Conservation (phyloP, 2,113 vertebrate genomes). For the Uria lomvia region DNA sequence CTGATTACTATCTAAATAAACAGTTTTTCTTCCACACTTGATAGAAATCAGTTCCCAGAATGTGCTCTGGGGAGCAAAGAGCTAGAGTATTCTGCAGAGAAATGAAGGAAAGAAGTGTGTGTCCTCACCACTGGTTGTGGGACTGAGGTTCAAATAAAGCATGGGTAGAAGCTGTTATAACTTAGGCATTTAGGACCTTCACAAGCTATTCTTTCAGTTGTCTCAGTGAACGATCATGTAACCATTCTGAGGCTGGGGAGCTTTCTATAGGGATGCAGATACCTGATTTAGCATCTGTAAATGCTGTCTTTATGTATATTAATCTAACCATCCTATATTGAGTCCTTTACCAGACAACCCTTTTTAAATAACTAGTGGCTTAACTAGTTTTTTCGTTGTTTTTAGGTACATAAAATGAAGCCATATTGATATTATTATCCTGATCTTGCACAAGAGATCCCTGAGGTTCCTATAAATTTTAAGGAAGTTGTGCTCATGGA, state of each 20-base stretch:
- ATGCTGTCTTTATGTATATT: not conserved
- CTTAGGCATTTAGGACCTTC: not conserved
- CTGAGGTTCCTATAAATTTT: not conserved
- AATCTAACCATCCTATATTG: not conserved
- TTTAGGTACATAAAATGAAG: not conserved
- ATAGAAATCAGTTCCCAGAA: not conserved
- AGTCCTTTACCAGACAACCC: not conserved
- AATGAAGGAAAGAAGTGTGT: not conserved
- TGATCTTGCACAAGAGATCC: not conserved
- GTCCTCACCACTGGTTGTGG: not conserved
- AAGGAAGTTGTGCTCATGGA: not conserved
- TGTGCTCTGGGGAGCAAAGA: not conserved
- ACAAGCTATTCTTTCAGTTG: not conserved
- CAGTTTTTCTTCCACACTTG: not conserved
- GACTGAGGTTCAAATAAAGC: not conserved
- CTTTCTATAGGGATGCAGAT: not conserved
- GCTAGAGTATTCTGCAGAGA: not conserved
- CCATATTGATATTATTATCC: not conserved
- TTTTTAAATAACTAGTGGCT: not conserved
- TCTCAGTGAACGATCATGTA: not conserved
- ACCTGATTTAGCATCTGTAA: not conserved
- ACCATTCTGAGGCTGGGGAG: not conserved
- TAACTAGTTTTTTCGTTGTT: not conserved
- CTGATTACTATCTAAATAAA: not conserved
- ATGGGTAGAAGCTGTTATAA: not conserved